Evolutionary conservation across 2,113 vertebrate species (phyloP), one percentile per base, ranked within the genome.

Genomic region (Melanerpes aurifrons): DNA sequence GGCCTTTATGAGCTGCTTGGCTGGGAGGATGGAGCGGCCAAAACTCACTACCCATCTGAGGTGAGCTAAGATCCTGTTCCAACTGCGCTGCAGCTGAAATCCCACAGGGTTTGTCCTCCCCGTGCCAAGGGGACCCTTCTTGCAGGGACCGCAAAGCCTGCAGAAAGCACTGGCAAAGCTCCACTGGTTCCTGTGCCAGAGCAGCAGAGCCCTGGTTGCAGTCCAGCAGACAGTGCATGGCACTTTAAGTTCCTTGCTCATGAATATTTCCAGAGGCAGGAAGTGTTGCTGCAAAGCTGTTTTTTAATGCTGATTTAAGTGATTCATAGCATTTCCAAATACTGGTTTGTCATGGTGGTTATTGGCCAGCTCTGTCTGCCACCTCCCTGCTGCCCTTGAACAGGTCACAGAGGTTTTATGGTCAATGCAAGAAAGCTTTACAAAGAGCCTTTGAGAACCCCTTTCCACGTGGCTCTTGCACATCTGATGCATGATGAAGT

Each of bases 391-490:
- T 59, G 40, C 32, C 50, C 59, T 90, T 86, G 54, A 71, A 84
- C 89, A 86, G n/a, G 87, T 53, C 17, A 26, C 12, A 57, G 19
- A 66, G 32, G 45, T 16, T 90, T 95, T 71, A 59, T 90, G 90
- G 90, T 94, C 82, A 85, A 87, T 73, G 84, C 89, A 95, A 85
- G 43, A 11, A 82, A 91, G 43, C 19, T 85, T 91, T 80, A 79
- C 82, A 96, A 87, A 80, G 70, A 85, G 8, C 57, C 12, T 85
- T 54, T 82, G 40, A 70, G 50, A 85, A 84, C 22, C 50, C 20
- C 11, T 75, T 80, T 71, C 37, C 70, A 5, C 0, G 1, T 8
- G 13, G 17, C 37, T 86, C 40, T 83, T n/a, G 37, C 32, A 22
- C 18, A 35, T 43, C 28, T 2, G 2, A 59, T 29, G 12, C 26